Conservation (phyloP, 2,113 vertebrate species). For the Engystomops pustulosus region DNA sequence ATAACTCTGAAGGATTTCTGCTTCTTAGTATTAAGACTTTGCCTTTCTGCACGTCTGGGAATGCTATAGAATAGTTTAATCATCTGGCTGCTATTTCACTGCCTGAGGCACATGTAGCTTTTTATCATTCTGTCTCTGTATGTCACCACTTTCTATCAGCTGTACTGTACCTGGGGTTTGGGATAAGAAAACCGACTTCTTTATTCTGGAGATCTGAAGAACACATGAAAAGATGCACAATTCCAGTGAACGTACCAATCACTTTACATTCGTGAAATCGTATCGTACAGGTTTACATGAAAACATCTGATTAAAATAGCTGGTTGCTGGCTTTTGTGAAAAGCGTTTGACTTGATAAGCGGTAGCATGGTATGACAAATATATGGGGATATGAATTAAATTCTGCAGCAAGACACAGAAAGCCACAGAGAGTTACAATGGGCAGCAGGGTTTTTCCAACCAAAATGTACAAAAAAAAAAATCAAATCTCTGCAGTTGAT, state of each 20-base stretch:
- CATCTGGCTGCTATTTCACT: constrained; percentile 68
- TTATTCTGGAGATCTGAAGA: constrained; percentile 72
- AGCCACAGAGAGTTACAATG: background rate
- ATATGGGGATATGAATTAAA: constrained; percentile 2
- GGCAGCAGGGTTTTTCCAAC: constrained; percentile 12
- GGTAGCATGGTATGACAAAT: background rate
- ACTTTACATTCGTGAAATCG: constrained; percentile 62
- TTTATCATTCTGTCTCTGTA: constrained; percentile 70
- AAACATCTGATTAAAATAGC: constrained; percentile 64
- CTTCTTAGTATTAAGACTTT: constrained; percentile 57
- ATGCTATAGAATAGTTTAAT: constrained; percentile 72
- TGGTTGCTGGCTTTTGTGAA: constrained; percentile 19
- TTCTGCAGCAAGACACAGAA: background rate
- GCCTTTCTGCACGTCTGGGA: constrained; percentile 65
- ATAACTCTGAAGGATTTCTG: constrained; percentile 61
- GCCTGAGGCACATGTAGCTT: constrained; percentile 70
- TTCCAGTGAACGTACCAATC: constrained; percentile 64
- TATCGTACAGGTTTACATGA: constrained; percentile 68
- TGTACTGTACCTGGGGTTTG: constrained; percentile 65
- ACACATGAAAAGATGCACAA: constrained; percentile 65
- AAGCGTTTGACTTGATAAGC: background rate
- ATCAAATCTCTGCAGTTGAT: background rate
- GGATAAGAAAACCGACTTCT: constrained; percentile 73
- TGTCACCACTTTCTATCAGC: constrained; percentile 71
- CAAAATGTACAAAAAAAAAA: background rate